Evolutionary conservation across 2,797 vertebrate species (phyloP), one percentile per base, ranked within the genome.

Genomic region (Catharus ustulatus): DNA sequence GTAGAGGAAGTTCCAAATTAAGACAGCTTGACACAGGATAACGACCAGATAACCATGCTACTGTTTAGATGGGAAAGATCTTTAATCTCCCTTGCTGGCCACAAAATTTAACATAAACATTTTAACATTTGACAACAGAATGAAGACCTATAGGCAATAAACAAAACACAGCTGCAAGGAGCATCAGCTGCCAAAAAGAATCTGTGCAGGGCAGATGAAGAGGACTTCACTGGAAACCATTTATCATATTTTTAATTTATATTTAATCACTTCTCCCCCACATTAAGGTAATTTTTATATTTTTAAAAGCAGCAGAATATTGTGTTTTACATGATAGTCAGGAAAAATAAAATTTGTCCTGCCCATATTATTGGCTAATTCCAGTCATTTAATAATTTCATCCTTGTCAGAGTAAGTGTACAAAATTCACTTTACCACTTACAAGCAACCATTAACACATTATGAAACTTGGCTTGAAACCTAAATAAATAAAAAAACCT

Each of bases 401-500:
- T 93, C n/a, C n/a, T 86, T 93, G 87, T 84, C 84, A 89, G n/a
- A 75, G 10, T 76, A 90, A 93, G 87, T 77, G 30, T 46, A 83
- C 20, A 78, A 90, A 27, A 76, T 85, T 84, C n/a, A 22, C 81
- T 93, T 96, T 87, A 80, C 57, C 82, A 80, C 77, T 96, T 94
- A 92, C 43, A 69, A 73, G 18, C 23, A 95, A 95, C 90, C 49
- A 87, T 26, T 82, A 87, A 73, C 29, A 83, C 7, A 27, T 81
- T 91, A 89, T 88, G 34, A 97, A 97, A 89, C 52, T 43, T 95
- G 59, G 67, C 66, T 84, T 87, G 74, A 95, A 96, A 64, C 10
- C 16, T 87, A 81, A 92, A 93, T 89, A 97, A 96, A 91, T 89
- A 95, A 89, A 95, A 6, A 58, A 71, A 92, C 88, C 59, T 64